Evolutionary conservation across 2,888 invertebrate genomes (phyloP), one percentile per base, ranked within the genome.

Genomic region (Cosmia pyralina): DNA sequence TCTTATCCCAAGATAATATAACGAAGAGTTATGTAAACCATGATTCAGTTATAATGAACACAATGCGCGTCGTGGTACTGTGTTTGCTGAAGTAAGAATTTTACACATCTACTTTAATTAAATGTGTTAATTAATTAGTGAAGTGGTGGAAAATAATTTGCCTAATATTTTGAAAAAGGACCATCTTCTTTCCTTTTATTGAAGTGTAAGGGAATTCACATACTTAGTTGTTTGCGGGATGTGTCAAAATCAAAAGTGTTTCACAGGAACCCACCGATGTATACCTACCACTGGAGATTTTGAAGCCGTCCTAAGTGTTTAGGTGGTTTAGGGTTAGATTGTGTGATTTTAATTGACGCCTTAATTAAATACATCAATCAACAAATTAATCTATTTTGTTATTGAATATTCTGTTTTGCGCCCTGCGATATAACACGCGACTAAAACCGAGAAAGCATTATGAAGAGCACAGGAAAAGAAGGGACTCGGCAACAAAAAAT

Each of bases 61-160:
- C 68, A 57, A 81, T 81, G 81, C 75, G 81, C 10, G 53, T 69
- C 38, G 72, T 69, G 41, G 57, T 78, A 5, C 48, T 82, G 59
- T 84, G 69, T 69, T 60, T 75, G 4, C 53, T 83, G 10, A 78
- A 75, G 83, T 83, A 84, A 83, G 83, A 68, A 28, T 50, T 48
- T 65, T 58, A 65, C 6, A 19, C 19, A 28, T 5, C 1, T 11
- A n/a, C 17, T 41, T 17, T 7, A 22, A 19, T 55, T 22, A 7
- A n/a, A 53, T 38, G 28, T 66, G 50, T 62, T 48, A 7, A 11
- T 15, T 7, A 5, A n/a, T 46, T 46, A 34, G 44, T 75, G 17
- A n/a, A 13, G 10, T 38, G 22, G 2, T 15, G 8, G 34, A 19
- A 48, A 17, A 28, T n/a, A 0, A 46, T 60, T 22, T 52, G 8